phyloP scores from a whole-genome alignment of 2,888 invertebrate species.

The Molorchus minor region DNA sequence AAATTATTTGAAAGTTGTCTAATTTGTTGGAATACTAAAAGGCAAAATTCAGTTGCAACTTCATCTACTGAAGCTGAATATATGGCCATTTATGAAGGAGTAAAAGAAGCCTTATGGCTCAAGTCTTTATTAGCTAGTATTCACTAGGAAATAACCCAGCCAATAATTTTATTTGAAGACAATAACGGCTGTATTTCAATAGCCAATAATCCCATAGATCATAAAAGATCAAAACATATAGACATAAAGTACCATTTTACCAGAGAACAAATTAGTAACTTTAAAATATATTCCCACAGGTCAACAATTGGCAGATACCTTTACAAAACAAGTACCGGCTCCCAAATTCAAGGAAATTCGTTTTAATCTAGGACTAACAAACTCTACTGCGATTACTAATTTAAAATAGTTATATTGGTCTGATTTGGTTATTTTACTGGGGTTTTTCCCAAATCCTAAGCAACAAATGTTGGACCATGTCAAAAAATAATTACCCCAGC shows the following conservation, averaged over 20 bases:
- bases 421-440: conserved; percentile 1
- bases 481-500: conserved; percentile 2
- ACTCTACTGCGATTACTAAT: background rate
- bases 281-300: conserved; percentile 8
- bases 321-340: conserved; percentile 1
- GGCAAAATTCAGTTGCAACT: too few species aligned
- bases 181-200: conserved; percentile 7
- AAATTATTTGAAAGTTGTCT: too few species aligned
- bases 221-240: conserved; percentile 3
- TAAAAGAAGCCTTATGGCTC: background rate
- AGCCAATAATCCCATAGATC: conserved; percentile 6
- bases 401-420: background rate
- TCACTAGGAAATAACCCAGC: background rate
- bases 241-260: conserved; percentile 9
- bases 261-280: background rate
- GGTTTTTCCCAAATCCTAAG: background rate
- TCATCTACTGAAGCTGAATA: too few species aligned
- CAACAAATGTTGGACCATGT: background rate
- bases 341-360: background rate
- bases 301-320: conserved; percentile 2
- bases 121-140: background rate
- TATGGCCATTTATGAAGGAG: too few species aligned
- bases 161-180: conserved; percentile 10
- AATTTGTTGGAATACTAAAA: too few species aligned
- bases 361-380: background rate